A percentile compares a stretch with the other conserved stretches of the same genome.
Evolutionary conservation across 2,113 vertebrate species (phyloP).

Genomic region (Chaetops frenatus): DNA sequence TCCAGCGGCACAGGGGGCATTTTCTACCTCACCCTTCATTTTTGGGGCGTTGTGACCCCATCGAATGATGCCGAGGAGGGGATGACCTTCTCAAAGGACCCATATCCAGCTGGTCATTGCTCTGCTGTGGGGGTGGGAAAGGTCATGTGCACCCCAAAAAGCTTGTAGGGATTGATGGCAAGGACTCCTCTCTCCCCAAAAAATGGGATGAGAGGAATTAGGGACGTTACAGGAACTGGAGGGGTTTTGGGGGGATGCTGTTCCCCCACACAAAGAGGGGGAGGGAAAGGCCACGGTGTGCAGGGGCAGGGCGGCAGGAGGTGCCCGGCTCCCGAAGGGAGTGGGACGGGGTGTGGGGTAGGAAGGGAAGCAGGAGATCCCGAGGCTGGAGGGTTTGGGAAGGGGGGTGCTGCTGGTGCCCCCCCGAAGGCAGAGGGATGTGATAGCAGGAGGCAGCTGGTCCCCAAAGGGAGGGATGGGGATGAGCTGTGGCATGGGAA

Average conservation of each 20-base stretch:
- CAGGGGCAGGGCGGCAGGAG: neutral
- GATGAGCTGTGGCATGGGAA: neutral
- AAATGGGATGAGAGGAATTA: neutral
- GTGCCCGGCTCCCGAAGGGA: neutral
- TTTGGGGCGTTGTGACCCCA: neutral
- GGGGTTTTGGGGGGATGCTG: neutral
- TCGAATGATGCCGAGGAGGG: neutral
- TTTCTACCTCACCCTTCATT: neutral
- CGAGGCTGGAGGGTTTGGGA: neutral
- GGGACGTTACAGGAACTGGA: neutral
- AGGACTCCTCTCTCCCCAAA: neutral
- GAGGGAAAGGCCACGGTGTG: neutral
- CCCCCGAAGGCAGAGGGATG: neutral
- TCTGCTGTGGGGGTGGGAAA: rapidly evolving
- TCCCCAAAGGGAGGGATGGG: neutral
- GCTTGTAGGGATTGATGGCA: neutral
- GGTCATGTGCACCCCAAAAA: neutral
- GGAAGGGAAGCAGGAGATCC: neutral
- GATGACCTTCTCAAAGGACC: neutral
- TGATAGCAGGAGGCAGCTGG: too few species aligned
- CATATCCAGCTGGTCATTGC: rapidly evolving
- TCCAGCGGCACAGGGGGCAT: neutral
- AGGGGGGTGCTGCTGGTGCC: neutral
- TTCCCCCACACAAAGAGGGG: neutral
- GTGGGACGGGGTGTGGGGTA: rapidly evolving